These are phyloP conservation scores for Glomeris maerens DNA, from an alignment of 1,140 invertebrate species.

Conservation along the genomic window DNA sequence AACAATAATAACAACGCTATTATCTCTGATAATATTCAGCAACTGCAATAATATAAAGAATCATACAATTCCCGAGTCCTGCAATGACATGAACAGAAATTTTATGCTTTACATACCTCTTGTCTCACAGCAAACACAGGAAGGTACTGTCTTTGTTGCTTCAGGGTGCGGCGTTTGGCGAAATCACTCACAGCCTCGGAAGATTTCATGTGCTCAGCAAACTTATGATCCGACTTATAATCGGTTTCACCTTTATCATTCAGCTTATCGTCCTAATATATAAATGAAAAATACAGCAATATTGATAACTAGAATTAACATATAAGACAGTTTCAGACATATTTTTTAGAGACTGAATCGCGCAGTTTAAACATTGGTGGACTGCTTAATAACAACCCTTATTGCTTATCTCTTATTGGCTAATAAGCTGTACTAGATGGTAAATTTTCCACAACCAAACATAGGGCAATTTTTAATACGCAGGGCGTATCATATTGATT, in stretches of 20 bases:
- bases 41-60: conserved; percentile 31
- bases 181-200: conserved; percentile 69
- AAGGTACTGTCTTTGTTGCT: conserved; percentile 77
- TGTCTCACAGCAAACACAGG: conserved; percentile 93
- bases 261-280: conserved; percentile 34
- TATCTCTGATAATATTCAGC: conserved; percentile 84
- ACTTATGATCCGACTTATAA: conserved; percentile 81
- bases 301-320: too few species aligned
- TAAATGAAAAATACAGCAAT: conserved; percentile 2
- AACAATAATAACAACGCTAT: conserved; percentile 88
- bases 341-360: too few species aligned
- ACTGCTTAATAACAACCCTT: too few species aligned
- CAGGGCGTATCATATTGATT: too few species aligned
- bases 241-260: conserved; percentile 50
- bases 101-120: conserved; percentile 49
- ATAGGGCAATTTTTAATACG: too few species aligned
- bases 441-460: too few species aligned
- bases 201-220: conserved; percentile 80
- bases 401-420: too few species aligned
- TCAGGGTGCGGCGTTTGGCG: conserved; percentile 69
- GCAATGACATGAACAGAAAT: background rate
- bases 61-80: background rate
- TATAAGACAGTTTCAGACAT: too few species aligned
- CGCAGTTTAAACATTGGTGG: too few species aligned
- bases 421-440: too few species aligned